Evolutionary conservation across 2,113 vertebrate species (phyloP), one percentile per base, ranked within the genome.

Genomic region (Phrynosoma blainvillii): DNA sequence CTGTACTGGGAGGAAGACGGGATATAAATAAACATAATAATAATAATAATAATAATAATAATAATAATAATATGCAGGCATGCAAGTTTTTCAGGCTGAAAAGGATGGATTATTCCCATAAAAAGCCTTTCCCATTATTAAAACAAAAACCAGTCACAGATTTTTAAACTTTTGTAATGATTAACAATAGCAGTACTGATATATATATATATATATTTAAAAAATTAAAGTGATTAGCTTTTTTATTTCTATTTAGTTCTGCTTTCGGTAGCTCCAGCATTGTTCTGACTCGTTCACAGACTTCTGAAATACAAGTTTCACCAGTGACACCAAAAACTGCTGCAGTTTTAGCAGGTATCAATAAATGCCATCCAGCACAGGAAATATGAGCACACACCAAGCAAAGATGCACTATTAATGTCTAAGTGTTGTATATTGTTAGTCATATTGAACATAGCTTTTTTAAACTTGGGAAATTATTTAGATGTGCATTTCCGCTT

Each of bases 241-340:
- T 36, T 6, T 87, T 84, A 13, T 90, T 18, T 27, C 77, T 73
- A 84, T 27, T 91, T 89, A 56, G 78, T 91, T 93, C 5, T 94
- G 81, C 87, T 85, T 88, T 93, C 84, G 89, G 0, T 91, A 84
- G 79, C 62, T 90, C 23, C 86, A 74, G 47, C 82, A 25, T 75
- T 87, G 30, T 90, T 52, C 73, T 82, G 79, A 23, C 82, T 32
- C 78, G 86, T 42, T 79, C 59, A 87, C 70, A 32, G 84, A 1
- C 80, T 84, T 89, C 47, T 81, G 80, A 74, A 77, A 84, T 56
- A 85, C 86, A 27, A 85, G 25, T 70, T 92, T 94, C 62, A 66
- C 92, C 73, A 78, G 0, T 73, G 88, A 42, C 87, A 59, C 66
- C 86, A 1, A 82, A 54, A 68, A 47, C 0, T 0, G 0, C 21